Evolutionary conservation across 2,797 vertebrate species (phyloP), one percentile per base, ranked within the genome.

Genomic region (Meriones psammophilus): DNA sequence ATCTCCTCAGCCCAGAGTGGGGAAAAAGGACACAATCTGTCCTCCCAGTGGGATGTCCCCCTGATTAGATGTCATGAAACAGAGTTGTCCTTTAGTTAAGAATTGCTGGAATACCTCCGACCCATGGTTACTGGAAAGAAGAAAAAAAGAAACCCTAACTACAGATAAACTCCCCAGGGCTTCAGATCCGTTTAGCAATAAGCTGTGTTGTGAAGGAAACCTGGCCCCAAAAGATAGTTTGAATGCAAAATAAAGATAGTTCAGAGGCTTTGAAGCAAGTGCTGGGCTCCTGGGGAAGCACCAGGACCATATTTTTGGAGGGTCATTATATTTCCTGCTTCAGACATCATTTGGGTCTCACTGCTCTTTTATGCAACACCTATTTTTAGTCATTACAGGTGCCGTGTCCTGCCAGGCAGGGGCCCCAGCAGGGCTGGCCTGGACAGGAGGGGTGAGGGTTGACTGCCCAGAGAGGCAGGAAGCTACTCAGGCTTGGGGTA

Each of bases 241-340:
- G 92, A 98, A 98, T 98, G 97, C 97, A 98, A 98, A 98, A 98
- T 98, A 98, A 99, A 98, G 97, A 97, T 98, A 98, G 96, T 98
- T 98, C 97, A 94, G 92, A 86, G 93, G 98, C 98, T 98, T 98
- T 98, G 97, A 98, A 98, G 97, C 96, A 97, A 97, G 96, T 3
- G 64, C 83, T 97, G 94, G 96, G 80, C 95, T 92, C 81, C 97
- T 46, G 92, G 95, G 97, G 98, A 97, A 97, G 94, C 98, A 97
- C 98, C 98, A 97, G 98, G 95, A 89, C 81, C 91, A n/a, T 97
- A 94, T 98, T 98, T 98, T 98, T 98, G 94, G 96, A 98, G 97
- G 89, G 88, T 96, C 97, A 96, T 92, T 97, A 96, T 98, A 98
- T 97, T 98, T 98, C 97, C 97, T 97, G 88, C 97, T 96, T 93